Percentiles rank a stretch among this genome's conserved stretches.
These are phyloP conservation scores for Lithosia quadra DNA, from an alignment of 2,888 invertebrate species.

Conservation along the genomic window DNA sequence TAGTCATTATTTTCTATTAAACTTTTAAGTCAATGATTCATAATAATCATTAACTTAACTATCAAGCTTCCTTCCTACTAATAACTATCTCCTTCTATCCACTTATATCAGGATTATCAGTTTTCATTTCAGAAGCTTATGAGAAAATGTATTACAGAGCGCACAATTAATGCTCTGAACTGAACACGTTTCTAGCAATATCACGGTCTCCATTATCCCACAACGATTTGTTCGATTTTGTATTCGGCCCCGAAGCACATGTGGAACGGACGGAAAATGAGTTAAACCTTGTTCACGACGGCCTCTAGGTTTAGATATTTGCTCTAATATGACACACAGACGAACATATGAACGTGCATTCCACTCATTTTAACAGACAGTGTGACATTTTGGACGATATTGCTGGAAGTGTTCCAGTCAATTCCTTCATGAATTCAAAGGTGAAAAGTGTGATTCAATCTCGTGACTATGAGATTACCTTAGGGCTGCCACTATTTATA, in stretches of 20 bases:
- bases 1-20: too few relatives aligned
- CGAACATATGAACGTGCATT: background rate
- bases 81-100: background rate
- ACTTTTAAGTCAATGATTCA: too few relatives aligned
- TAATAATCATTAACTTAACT: too few relatives aligned
- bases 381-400: background rate
- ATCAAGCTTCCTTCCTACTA: too few relatives aligned
- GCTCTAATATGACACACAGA: conserved; percentile 66
- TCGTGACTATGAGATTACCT: background rate
- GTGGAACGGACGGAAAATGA: conserved; percentile 81
- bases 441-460: background rate
- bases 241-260: conserved; percentile 74
- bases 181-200: conserved; percentile 60
- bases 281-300: conserved; percentile 82
- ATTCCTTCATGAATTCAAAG: too few relatives aligned
- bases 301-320: conserved; percentile 73
- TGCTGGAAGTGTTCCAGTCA: background rate
- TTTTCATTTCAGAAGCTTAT: background rate
- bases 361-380: background rate
- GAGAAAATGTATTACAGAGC: background rate
- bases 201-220: conserved; percentile 63
- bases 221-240: conserved; percentile 70
- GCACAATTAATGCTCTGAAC: conserved; percentile 24
- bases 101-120: background rate
- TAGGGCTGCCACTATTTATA: too few relatives aligned